Evolutionary conservation across 2,888 invertebrate species (phyloP), one percentile per base, ranked within the genome.

Genomic region (Mythimna loreyi): DNA sequence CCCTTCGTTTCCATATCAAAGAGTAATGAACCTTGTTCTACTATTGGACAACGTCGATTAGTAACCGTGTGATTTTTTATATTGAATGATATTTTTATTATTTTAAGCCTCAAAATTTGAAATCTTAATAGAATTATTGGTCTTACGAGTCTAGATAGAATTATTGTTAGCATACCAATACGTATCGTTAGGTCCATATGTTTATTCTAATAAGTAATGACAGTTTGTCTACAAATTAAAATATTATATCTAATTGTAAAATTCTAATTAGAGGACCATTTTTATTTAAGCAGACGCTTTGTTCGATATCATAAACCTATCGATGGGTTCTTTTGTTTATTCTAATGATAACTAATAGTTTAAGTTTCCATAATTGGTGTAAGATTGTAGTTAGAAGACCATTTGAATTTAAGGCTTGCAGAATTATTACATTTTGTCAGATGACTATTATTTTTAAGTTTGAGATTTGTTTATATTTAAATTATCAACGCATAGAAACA

Each of bases 1-100:
- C 94, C 95, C 94, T 93, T 94, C 93, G 94, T 95, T 95, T 94
- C 93, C 93, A 95, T 95, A 94, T 94, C 92, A 95, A 95, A 94
- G 95, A 95, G 94, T 95, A 96, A 95, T 95, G 95, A 95, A 96
- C 95, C 94, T 95, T 94, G 93, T 94, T 94, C 90, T 90, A 90
- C 91, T 93, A 92, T 91, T 93, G 91, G 91, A 91, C 89, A 86
- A 87, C 91, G 91, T 90, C 91, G 91, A 93, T 94, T 92, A 92
- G 92, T 88, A 88, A 93, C 92, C 92, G 93, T 94, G 94, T 93
- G 93, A 94, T 93, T 86, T 91, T 91, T 88, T 75, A 67, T 61
- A 60, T 66, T 63, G 64, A 52, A 57, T 61, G 19, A 49, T 67
- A 30, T 56, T 60, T 57, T 67, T n/a, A n/a, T n/a, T n/a, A n/a